These are phyloP conservation scores for Bovichtus diacanthus DNA, from an alignment of 2,797 vertebrate species.

Conservation along the genomic window DNA sequence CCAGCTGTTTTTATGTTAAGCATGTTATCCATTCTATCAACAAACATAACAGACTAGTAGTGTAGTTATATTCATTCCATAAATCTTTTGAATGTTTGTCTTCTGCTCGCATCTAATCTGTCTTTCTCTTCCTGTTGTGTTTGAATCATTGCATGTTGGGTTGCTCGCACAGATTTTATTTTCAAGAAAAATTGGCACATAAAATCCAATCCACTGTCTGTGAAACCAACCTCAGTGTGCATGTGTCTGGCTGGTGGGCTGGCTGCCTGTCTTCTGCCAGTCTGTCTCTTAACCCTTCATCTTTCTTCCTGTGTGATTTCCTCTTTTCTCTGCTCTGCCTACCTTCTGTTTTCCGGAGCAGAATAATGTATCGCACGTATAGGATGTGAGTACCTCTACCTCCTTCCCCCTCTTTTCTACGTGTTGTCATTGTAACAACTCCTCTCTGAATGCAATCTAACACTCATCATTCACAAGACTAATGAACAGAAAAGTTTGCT, in stretches of 20 bases:
- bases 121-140: constrained; percentile 28
- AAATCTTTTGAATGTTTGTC: constrained; percentile 14
- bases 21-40: constrained; percentile 34
- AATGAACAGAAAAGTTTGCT: neutral
- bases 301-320: constrained; percentile 86
- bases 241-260: neutral
- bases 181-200: neutral
- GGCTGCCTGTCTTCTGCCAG: constrained; percentile 14
- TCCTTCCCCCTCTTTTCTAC: constrained; percentile 23
- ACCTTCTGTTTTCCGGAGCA: constrained; percentile 94
- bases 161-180: constrained; percentile 49
- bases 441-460: constrained; percentile 10
- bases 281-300: constrained; percentile 77
- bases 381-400: constrained; percentile 97
- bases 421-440: constrained; percentile 46
- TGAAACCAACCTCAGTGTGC: constrained; percentile 50
- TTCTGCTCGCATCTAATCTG: constrained; percentile 21
- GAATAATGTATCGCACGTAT: constrained; percentile 99
- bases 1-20: constrained; percentile 25
- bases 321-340: constrained; percentile 92
- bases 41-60: neutral
- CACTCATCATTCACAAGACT: neutral
- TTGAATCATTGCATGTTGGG: constrained; percentile 56
- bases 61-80: constrained; percentile 5
- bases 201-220: constrained; percentile 8